A percentile compares a stretch with the other conserved stretches of the same genome.
Conservation (phyloP, 1,140 invertebrate species). For the Drosophila eugracilis region DNA sequence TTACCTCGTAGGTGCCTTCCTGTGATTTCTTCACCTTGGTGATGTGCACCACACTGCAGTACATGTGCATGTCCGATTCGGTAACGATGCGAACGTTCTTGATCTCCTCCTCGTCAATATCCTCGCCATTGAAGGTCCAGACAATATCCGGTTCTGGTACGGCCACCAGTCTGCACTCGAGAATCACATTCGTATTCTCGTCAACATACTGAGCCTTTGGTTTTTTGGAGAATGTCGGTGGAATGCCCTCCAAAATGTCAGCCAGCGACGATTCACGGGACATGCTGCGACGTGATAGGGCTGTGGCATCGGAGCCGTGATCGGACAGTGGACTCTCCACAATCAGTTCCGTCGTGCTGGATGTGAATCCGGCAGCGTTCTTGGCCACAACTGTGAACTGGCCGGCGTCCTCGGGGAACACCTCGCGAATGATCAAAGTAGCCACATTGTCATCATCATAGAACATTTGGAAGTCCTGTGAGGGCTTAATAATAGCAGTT, state of each 20-base stretch:
- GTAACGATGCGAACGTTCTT: slow-evolving; percentile 89
- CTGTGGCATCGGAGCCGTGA: slow-evolving; percentile 93
- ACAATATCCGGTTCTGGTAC: slow-evolving; percentile 95
- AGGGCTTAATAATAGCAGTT: slow-evolving; percentile 95
- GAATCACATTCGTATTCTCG: slow-evolving; percentile 91
- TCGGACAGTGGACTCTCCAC: slow-evolving; percentile 95
- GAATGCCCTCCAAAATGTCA: slow-evolving; percentile 96
- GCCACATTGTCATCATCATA: slow-evolving; percentile 97
- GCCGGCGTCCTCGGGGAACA: slow-evolving; percentile 98
- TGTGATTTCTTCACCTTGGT: slow-evolving; percentile 91
- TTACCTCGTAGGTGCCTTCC: slow-evolving; percentile 94
- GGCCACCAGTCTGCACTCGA: slow-evolving; percentile 94
- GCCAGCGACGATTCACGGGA: slow-evolving; percentile 95
- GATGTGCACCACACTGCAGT: slow-evolving; percentile 92
- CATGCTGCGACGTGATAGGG: slow-evolving; percentile 91
- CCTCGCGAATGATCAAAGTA: slow-evolving; percentile 96
- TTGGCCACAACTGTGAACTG: slow-evolving; percentile 98
- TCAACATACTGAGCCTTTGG: slow-evolving; percentile 93
- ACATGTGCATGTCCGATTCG: slow-evolving; percentile 96
- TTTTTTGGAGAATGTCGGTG: slow-evolving; percentile 95
- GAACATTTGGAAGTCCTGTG: slow-evolving; percentile 95
- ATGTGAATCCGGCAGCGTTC: slow-evolving; percentile 96
- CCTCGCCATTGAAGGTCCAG: slow-evolving; percentile 92
- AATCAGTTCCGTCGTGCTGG: slow-evolving; percentile 94
- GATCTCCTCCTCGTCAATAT: slow-evolving; percentile 88